Evolutionary conservation across 1,140 invertebrate genomes (phyloP).

Genomic region (Drosophila ambigua): DNA sequence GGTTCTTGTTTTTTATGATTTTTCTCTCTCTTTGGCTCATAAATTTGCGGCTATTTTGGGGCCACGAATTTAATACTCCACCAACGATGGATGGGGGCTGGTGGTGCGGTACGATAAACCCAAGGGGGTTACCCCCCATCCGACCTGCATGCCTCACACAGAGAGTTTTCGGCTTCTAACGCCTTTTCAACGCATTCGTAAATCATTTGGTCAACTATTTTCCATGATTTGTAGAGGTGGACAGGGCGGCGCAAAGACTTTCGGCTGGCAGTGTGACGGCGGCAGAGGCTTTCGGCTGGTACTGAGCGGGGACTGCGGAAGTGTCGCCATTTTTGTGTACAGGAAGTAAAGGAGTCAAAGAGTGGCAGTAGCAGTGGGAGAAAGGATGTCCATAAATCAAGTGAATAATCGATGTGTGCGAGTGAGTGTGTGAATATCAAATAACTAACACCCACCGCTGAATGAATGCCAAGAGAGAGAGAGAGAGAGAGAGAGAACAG

Average conservation of each 20-base stretch:
- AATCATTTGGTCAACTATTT: constrained; percentile 75
- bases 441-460: too few relatives aligned
- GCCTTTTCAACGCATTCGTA: constrained; percentile 66
- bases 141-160: too few relatives aligned
- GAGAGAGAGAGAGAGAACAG: too few relatives aligned
- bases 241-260: too few relatives aligned
- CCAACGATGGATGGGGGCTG: constrained; percentile 14
- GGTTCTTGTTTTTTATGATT: constrained; percentile 25
- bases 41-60: constrained; percentile 66
- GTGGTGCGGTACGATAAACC: constrained; percentile 29
- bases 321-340: constrained; percentile 57
- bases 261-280: constrained; percentile 51
- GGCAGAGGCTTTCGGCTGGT: constrained; percentile 7
- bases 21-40: constrained; percentile 47
- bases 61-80: constrained; percentile 62
- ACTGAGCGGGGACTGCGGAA: constrained; percentile 37
- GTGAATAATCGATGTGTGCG: constrained; percentile 23
- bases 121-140: neutral
- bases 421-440: too few relatives aligned
- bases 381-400: constrained; percentile 55
- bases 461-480: too few relatives aligned
- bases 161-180: constrained; percentile 47
- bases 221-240: constrained; percentile 52
- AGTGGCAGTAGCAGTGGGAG: neutral
- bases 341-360: constrained; percentile 9